These are phyloP conservation scores for Monoplex corrugatus DNA, from an alignment of 2,888 invertebrate species.

Conservation along the genomic window DNA sequence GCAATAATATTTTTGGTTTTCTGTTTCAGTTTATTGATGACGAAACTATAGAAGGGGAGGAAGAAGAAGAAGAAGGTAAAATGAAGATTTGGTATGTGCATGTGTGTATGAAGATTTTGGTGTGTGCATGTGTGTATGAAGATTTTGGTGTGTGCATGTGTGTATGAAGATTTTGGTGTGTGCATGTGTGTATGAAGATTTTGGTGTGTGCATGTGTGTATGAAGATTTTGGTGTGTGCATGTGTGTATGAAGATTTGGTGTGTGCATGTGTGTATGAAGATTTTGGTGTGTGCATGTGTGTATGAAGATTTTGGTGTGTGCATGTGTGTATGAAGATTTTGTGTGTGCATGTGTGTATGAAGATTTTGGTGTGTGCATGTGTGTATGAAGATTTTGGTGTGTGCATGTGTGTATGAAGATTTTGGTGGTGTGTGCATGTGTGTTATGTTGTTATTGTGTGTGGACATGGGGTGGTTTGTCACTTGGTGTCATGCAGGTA, in stretches of 20 bases:
- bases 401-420: too few species aligned
- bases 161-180: not conserved
- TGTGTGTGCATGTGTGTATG: constrained; percentile 9
- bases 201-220: too few species aligned
- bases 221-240: too few species aligned
- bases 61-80: constrained; percentile 51
- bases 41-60: constrained; percentile 49
- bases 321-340: not conserved
- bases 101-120: not conserved
- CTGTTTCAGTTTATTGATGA: constrained; percentile 53
- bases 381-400: not conserved
- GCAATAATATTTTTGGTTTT: constrained; percentile 9
- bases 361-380: not conserved
- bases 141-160: constrained; percentile 1
- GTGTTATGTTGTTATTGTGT: too few species aligned
- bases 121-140: not conserved
- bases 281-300: constrained; percentile 9
- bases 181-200: too few species aligned
- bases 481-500: too few species aligned
- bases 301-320: not conserved
- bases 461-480: too few species aligned
- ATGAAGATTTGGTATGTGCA: not conserved
- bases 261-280: not conserved
- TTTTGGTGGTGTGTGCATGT: too few species aligned
- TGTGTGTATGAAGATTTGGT: not conserved